Conservation (phyloP, 2,888 invertebrate species). For the Drosophila fungiperda region DNA sequence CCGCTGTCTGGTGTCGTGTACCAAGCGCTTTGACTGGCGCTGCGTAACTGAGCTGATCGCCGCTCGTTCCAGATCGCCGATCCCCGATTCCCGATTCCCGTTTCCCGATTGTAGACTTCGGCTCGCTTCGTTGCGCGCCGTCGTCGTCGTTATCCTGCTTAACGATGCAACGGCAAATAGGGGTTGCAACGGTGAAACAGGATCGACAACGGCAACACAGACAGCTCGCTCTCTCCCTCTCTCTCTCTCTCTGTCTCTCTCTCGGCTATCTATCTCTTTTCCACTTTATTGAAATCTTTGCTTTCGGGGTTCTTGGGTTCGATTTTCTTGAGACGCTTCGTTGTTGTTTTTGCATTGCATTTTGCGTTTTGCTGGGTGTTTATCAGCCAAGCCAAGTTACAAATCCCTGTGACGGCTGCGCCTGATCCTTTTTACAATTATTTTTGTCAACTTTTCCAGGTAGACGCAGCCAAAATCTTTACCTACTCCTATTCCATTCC, state of each 20-base stretch:
- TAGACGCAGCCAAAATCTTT: constrained; percentile 58
- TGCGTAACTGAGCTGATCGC: constrained; percentile 78
- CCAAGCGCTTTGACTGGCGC: constrained; percentile 72
- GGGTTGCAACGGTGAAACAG: constrained; percentile 67
- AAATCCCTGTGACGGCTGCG: constrained; percentile 56
- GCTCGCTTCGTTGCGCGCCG: constrained; percentile 1
- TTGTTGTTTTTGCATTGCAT: constrained; percentile 68
- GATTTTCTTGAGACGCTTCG: constrained; percentile 57
- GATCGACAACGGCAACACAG: constrained; percentile 28
- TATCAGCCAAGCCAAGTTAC: constrained; percentile 48
- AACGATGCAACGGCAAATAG: constrained; percentile 60
- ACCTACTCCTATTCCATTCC: constrained; percentile 57
- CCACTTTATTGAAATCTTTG: neutral
- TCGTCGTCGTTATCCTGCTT: constrained; percentile 66
- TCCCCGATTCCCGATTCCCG: constrained; percentile 47
- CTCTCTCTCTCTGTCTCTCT: neutral
- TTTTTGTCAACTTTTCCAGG: constrained; percentile 76
- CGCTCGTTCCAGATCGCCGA: constrained; percentile 78
- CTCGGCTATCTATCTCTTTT: neutral
- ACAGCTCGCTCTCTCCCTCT: neutral
- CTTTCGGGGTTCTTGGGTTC: constrained; percentile 8
- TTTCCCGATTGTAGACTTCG: constrained; percentile 26
- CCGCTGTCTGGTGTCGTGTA: constrained; percentile 55
- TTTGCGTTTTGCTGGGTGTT: constrained; percentile 45
- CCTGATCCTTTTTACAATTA: constrained; percentile 74